Conservation (phyloP, 2,888 invertebrate species). For the Unio delphinus region DNA sequence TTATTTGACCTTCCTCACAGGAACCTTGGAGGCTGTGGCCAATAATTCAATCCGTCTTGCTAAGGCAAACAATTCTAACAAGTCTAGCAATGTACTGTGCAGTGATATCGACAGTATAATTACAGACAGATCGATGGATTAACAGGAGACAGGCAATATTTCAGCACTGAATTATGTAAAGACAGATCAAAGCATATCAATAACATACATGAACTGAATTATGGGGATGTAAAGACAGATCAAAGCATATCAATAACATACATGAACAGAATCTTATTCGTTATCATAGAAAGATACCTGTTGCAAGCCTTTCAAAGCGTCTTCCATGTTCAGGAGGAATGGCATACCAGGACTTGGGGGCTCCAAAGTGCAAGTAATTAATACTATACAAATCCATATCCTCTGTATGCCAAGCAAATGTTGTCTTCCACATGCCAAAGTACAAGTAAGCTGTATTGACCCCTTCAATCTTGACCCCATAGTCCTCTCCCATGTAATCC, state of each 20-base stretch:
- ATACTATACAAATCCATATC: slow-evolving; percentile 99
- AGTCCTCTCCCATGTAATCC: slow-evolving; percentile 94
- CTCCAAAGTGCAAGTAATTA: slow-evolving; percentile 98
- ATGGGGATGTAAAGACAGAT: background rate
- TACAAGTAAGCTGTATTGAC: slow-evolving; percentile 99
- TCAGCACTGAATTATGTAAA: background rate
- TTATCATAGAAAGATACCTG: slow-evolving; percentile 47
- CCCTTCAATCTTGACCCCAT: slow-evolving; percentile 85
- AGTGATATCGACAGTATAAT: no score
- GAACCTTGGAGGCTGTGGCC: no score
- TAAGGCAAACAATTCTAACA: no score
- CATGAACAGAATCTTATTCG: no score
- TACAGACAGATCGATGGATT: no score
- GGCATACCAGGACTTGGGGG: slow-evolving; percentile 93
- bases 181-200: background rate
- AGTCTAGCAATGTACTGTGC: no score
- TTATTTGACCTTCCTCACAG: no score
- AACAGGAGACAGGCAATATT: no score
- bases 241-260: background rate
- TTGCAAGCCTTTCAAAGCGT: slow-evolving; percentile 91
- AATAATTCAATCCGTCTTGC: no score
- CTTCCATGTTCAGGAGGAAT: slow-evolving; percentile 96
- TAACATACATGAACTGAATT: background rate
- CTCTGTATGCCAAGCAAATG: slow-evolving; percentile 99
- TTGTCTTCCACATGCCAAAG: slow-evolving; percentile 99